A percentile compares a stretch with the other conserved stretches of the same genome.
These are phyloP conservation scores for Augochlora pura DNA, from an alignment of 1,140 invertebrate species.

Conservation along the genomic window DNA sequence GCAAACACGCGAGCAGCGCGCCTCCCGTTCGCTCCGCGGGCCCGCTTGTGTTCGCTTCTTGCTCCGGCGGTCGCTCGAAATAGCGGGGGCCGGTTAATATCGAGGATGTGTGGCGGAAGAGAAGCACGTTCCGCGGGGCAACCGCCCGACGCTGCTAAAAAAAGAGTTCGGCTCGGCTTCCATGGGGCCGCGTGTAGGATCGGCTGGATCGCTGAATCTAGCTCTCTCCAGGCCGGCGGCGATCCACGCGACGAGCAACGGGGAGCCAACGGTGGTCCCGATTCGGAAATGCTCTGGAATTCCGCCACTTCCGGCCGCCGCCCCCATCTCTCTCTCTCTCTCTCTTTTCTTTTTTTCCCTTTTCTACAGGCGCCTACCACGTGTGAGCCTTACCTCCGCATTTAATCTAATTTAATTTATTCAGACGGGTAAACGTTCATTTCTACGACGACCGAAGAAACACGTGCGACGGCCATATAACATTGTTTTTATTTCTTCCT, in stretches of 20 bases:
- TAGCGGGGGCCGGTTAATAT: constrained; percentile 17
- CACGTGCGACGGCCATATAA: too few relatives aligned
- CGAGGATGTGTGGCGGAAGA: constrained; percentile 11
- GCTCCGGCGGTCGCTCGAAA: background rate
- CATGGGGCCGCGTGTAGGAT: background rate
- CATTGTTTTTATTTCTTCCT: too few relatives aligned
- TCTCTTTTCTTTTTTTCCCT: background rate
- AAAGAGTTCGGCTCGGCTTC: constrained; percentile 1
- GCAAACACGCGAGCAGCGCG: background rate
- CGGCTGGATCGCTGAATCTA: background rate
- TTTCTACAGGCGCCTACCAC: too few relatives aligned
- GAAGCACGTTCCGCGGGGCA: background rate
- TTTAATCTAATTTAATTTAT: too few relatives aligned
- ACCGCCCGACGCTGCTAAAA: constrained; percentile 6
- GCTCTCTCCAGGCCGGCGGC: too few relatives aligned
- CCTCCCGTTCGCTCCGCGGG: background rate
- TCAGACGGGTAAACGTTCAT: too few relatives aligned
- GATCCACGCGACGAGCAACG: background rate
- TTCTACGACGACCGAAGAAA: too few relatives aligned
- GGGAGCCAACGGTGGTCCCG: too few relatives aligned
- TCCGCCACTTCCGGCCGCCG: constrained; percentile 6
- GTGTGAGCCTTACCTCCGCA: too few relatives aligned
- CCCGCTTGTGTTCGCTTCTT: background rate
- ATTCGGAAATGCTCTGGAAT: background rate
- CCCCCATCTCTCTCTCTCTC: background rate